Base-by-base conservation (phyloP, 2,888 invertebrate genomes). In the Elysia crispata region DNA sequence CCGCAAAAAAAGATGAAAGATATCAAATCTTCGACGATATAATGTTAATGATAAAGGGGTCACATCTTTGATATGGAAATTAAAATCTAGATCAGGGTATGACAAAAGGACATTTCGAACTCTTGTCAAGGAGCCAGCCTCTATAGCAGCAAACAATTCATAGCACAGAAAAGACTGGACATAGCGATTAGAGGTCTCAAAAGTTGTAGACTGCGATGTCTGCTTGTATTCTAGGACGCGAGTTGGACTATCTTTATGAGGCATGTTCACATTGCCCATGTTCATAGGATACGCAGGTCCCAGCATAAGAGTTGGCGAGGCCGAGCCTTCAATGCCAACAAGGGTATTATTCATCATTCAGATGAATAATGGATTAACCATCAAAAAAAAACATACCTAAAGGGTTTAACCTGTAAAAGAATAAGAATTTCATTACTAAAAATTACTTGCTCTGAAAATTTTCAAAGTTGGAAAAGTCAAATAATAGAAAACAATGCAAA, bases 41-140 rank as follows among this genome's bases (percentile, higher is more conserved):
- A 92, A 84, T 5, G 91, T 89, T 67, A 92, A 82, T n/a, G 91
- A 90, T 41, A 92, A 83, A 0, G 91, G 89, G 3, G 92, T 92
- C 66, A 89, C 87, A 66, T 91, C 91, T 75, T 90, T 87, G 5
- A 92, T 89, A 33, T 89, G 87, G 64, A 87, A 86, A 83, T 91
- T 91, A 49, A 91, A 84, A 85, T 91, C 89, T 60, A 88, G 83
- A 80, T 87, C 87, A 74, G 88, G 89, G 81, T 88, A 86, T 13
- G 89, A 89, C 74, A 87, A 83, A 11, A 89, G 77, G 66, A 89
- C 86, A 77, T 86, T 86, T 31, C 89, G 83, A 67, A 88, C 89
- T 66, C 84, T 86, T 75, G 86, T 86, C 64, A 86, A 82, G 62
- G 86, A 85, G 50, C 88, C 88, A 50, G 84, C 83, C 62, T 87